Percentiles rank a stretch among this genome's conserved stretches.
These are phyloP conservation scores for Ceratosolen fusciceps DNA, from an alignment of 1,140 invertebrate species.

Conservation along the genomic window DNA sequence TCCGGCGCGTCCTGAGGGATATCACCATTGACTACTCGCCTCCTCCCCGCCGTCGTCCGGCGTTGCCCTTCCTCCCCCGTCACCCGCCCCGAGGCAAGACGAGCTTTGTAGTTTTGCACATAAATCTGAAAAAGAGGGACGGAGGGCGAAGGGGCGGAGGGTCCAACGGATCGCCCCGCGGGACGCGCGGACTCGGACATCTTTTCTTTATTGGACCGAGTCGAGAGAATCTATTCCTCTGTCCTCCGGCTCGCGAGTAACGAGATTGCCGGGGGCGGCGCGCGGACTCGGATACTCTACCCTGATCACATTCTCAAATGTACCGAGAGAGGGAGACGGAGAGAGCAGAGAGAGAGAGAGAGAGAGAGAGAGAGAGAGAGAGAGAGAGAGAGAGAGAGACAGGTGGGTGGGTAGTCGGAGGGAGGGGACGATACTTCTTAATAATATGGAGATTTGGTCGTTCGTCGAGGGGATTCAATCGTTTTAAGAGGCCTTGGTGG, in stretches of 20 bases:
- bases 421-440: neutral
- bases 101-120: conserved; percentile 69
- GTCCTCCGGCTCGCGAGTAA: conserved; percentile 57
- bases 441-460: conserved; percentile 1
- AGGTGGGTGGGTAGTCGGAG: too few species aligned
- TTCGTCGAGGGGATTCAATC: too few species aligned
- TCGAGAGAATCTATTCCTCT: conserved; percentile 59
- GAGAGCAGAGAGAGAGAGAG: neutral
- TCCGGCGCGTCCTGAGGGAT: conserved; percentile 65
- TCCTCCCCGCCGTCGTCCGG: conserved; percentile 62
- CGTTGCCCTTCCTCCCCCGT: neutral
- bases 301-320: neutral
- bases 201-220: conserved; percentile 71
- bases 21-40: conserved; percentile 59
- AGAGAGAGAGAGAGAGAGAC: neutral
- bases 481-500: too few species aligned
- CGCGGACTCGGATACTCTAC: neutral
- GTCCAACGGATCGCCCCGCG: conserved; percentile 54
- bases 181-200: conserved; percentile 66
- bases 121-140: conserved; percentile 67
- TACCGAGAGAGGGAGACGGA: too few species aligned
- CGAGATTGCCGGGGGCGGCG: conserved; percentile 51
- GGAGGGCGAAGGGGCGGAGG: conserved; percentile 52
- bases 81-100: conserved; percentile 51
- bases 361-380: neutral